Evolutionary conservation across 2,797 vertebrate genomes (phyloP), one percentile per base, ranked within the genome.

Genomic region (Borostomias antarcticus): DNA sequence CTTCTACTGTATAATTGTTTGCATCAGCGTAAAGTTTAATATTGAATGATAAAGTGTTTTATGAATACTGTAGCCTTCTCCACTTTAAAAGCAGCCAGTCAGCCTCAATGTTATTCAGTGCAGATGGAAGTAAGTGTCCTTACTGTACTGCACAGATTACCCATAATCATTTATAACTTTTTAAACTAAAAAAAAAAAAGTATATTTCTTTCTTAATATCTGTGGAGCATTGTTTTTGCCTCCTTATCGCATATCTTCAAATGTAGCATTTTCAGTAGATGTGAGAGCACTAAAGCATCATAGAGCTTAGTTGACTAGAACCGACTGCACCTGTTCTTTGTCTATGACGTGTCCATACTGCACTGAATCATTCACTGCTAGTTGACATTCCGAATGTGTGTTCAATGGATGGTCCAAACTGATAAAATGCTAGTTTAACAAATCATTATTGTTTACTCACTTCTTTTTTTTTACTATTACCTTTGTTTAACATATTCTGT

Each of bases 401-500:
- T 15, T 15, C 17, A 13, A n/a, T 3, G n/a, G 40, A 45, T 45
- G 40, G 40, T 5, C 13, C 15, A n/a, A 45, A 15, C n/a, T 13
- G 40, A 45, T 45, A 45, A 45, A 10, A 40, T 45, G 40, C 40
- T 45, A 17, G 40, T 45, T 43, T 43, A 43, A 43, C 15, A 43
- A 43, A 43, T 43, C 37, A 9, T 43, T 4, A 43, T 43, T 43
- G 15, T 43, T 43, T n/a, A 43, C n/a, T 17, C 13, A 17, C 40
- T 2, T 43, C 6, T 15, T 43, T 43, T 15, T 43, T 7, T 17
- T 43, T n/a, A 68, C 47, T 35, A 73, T 63, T 43, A 70, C 10
- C 35, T 66, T 77, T 65, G 45, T 69, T 52, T 72, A 17, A 65
- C 61, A 75, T 64, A 66, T 66, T 29, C 78, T 71, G 54, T 43